Conservation (phyloP, 2,888 invertebrate genomes). For the Syrphus vitripennis region DNA sequence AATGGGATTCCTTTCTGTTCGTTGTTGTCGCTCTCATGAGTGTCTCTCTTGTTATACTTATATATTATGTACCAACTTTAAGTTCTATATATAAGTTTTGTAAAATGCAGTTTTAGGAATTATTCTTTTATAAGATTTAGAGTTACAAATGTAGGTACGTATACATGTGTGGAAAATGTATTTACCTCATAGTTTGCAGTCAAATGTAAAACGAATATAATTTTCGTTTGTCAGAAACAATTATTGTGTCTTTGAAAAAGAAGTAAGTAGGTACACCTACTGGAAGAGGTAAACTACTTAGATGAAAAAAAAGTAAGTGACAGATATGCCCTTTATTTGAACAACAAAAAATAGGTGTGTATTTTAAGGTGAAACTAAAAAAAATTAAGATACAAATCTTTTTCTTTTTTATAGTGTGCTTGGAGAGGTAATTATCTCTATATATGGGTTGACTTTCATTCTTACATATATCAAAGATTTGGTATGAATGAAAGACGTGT, state of each 20-base stretch:
- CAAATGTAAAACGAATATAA: not conserved
- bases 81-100: not conserved
- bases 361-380: not conserved
- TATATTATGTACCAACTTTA: conserved; percentile 30
- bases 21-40: conserved; percentile 14
- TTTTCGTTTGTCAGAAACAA: conserved; percentile 41
- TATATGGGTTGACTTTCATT: too few relatives aligned
- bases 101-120: not conserved
- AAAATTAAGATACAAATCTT: too few relatives aligned
- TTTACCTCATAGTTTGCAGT: not conserved
- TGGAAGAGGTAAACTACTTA: not conserved
- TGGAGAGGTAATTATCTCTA: too few relatives aligned
- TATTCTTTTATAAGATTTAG: not conserved
- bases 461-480: too few relatives aligned
- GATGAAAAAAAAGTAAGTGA: too few relatives aligned
- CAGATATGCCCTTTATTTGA: not conserved
- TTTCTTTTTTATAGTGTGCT: too few relatives aligned
- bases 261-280: not conserved
- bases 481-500: too few relatives aligned
- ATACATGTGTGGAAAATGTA: not conserved
- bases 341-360: too few relatives aligned
- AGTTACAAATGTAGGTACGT: not conserved
- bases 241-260: not conserved
- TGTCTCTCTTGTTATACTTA: not conserved
- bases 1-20: not conserved